Conservation (phyloP, 1,140 invertebrate species). For the Drosophila ironensis region DNA sequence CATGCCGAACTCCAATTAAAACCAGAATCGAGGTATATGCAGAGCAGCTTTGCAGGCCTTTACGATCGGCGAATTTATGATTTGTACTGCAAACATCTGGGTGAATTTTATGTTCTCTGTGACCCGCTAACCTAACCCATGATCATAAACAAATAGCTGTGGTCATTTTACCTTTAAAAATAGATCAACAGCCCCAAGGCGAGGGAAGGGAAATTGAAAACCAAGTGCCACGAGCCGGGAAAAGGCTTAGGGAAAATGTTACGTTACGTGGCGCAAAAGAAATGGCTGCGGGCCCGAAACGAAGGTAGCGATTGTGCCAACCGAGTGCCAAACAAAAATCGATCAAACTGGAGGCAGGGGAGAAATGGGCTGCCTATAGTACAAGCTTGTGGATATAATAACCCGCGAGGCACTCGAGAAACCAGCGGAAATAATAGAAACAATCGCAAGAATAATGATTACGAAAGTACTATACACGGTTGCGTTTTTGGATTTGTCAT, state of each 20-base stretch:
- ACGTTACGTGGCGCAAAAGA: conserved; percentile 56
- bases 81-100: neutral
- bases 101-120: neutral
- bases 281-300: no score
- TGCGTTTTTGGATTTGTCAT: conserved; percentile 40
- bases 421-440: conserved; percentile 21
- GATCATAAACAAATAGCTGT: neutral
- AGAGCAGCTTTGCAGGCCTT: no score
- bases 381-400: no score
- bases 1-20: conserved; percentile 39
- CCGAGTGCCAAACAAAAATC: conserved; percentile 65
- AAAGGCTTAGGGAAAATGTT: conserved; percentile 42
- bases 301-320: no score
- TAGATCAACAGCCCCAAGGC: neutral
- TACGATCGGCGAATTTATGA: conserved; percentile 11
- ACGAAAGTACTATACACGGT: conserved; percentile 47
- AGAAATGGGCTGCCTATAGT: no score
- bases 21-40: no score
- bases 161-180: neutral
- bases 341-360: conserved; percentile 44
- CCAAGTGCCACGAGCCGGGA: neutral
- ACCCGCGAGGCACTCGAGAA: conserved; percentile 20
- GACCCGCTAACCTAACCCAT: neutral
- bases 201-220: neutral
- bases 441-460: conserved; percentile 26